Evolutionary conservation across 2,113 vertebrate species (phyloP).

Genomic region (Dromaius novaehollandiae): DNA sequence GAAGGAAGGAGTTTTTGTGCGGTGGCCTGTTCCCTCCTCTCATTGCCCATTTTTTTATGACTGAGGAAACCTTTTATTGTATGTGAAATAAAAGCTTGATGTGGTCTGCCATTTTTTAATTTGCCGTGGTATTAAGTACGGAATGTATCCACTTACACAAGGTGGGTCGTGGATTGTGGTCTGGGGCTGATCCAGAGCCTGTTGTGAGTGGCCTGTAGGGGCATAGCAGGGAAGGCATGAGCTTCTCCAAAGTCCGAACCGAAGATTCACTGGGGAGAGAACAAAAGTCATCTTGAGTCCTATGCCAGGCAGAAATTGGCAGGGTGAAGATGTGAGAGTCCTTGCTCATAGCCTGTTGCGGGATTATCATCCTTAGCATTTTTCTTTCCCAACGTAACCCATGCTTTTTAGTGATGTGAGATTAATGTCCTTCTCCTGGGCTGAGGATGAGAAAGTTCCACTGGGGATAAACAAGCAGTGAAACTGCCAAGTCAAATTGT

Average conservation of each 20-base stretch:
- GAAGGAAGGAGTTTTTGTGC: slow-evolving; percentile 62
- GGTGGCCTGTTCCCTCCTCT: slow-evolving; percentile 53
- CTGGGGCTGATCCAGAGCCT: slow-evolving; percentile 10
- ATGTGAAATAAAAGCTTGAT: slow-evolving; percentile 53
- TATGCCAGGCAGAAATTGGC: neutral
- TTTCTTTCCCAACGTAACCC: neutral
- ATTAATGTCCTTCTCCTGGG: neutral
- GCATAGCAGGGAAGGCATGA: neutral
- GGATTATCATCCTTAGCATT: neutral
- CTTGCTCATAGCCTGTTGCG: neutral
- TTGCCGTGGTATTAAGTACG: slow-evolving; percentile 50
- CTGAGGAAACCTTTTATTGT: slow-evolving; percentile 69
- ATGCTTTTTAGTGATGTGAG: rapidly evolving
- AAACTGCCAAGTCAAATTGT: neutral
- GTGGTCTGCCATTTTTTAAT: slow-evolving; percentile 65
- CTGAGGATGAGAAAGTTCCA: neutral
- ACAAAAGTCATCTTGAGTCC: neutral
- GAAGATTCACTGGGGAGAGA: neutral
- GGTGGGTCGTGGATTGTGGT: slow-evolving; percentile 30
- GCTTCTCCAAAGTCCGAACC: neutral
- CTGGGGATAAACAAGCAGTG: neutral
- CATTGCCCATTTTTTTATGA: slow-evolving; percentile 53
- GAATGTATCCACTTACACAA: slow-evolving; percentile 49
- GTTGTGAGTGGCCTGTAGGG: neutral
- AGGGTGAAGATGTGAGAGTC: neutral